Base-by-base conservation (phyloP, 2,888 invertebrate genomes). In the Caenorhabditis afra region DNA sequence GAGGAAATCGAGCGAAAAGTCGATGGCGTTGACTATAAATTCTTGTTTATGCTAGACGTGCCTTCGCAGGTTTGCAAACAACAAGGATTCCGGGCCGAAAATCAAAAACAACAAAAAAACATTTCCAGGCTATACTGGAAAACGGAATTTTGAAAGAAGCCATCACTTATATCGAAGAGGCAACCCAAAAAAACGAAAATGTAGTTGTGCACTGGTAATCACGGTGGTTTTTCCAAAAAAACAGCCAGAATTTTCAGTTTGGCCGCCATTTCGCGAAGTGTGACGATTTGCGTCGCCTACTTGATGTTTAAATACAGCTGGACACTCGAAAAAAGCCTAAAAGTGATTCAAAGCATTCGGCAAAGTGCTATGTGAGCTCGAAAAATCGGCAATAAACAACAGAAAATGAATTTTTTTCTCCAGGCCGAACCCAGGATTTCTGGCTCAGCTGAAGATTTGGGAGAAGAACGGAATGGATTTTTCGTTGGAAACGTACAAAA, bases 131-230 rank as follows among this genome's bases (percentile, higher is more conserved):
- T 3, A 59, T 77, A 39, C 37, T 77, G 7, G 52, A 37, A 10
- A 68, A 65, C 29, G 76, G 65, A n/a, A 23, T 59, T 22, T 37
- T 77, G 14, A 41, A 62, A 65, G 35, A 68, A 70, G 50, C 58
- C 5, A 0, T 70, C 3, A 10, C 10, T 4, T 53, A 65, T 37
- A 58, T 68, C 10, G 39, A 58, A 2, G 70, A 77, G 18, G 50
- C 58, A 4, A 39, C 65, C 5, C 53, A 64, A 44, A 70, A 70
- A 3, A 37, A 59, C 2, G 59, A 70, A 41, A 77, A 68, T 35
- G 52, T 77, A 8, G 59, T 68, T 37, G 76, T 77, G 39, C 76
- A 77, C 37, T 77, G 76, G 76, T 77, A 44, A 22, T 23, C 35
- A 23, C 5, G 0, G 1, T n/a, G 0, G 7, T 23, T 35, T 53